phyloP scores from a whole-genome alignment of 2,797 vertebrate genomes.

The Fistularia tabacaria region DNA sequence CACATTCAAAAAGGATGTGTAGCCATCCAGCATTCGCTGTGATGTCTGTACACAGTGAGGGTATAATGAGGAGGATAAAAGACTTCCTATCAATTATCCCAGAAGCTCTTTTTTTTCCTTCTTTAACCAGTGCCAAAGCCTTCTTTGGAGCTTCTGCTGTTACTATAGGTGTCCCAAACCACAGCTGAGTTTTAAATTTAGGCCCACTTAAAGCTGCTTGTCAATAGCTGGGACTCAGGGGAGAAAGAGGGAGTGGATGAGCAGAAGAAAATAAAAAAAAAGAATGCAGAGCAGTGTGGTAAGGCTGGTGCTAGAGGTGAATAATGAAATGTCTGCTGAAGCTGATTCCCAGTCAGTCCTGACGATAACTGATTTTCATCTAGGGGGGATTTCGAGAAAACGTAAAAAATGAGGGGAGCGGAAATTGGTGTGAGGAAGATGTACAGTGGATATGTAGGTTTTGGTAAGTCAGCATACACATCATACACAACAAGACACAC shows the following conservation, averaged over 20 bases:
- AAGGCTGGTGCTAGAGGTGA: conserved; percentile 65
- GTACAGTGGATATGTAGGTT: conserved; percentile 12
- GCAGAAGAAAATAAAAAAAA: conserved; percentile 8
- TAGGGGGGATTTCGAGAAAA: conserved; percentile 35
- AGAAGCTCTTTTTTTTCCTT: conserved; percentile 38
- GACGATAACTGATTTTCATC: conserved; percentile 72
- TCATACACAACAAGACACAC: conserved; percentile 11
- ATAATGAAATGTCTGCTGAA: conserved; percentile 76
- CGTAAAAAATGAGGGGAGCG: conserved; percentile 32
- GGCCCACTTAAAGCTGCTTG: conserved; percentile 75
- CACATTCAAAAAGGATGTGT: conserved; percentile 32
- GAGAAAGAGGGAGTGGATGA: conserved; percentile 9
- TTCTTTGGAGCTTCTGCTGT: conserved; percentile 38
- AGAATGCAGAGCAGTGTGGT: conserved; percentile 35
- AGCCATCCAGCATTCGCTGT: conserved; percentile 39
- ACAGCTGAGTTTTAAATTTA: conserved; percentile 70
- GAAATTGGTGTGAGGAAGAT: conserved; percentile 28
- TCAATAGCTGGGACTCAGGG: conserved; percentile 62
- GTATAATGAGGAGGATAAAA: conserved; percentile 65
- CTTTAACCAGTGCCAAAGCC: conserved; percentile 22
- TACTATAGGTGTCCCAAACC: conserved; percentile 35
- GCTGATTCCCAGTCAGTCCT: conserved; percentile 66
- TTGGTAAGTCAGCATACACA: conserved; percentile 6
- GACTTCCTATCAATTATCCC: conserved; percentile 61
- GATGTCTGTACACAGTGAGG: conserved; percentile 43